These are phyloP conservation scores for Macroglossus sobrinus DNA, from an alignment of 2,113 vertebrate genomes.

Conservation along the genomic window DNA sequence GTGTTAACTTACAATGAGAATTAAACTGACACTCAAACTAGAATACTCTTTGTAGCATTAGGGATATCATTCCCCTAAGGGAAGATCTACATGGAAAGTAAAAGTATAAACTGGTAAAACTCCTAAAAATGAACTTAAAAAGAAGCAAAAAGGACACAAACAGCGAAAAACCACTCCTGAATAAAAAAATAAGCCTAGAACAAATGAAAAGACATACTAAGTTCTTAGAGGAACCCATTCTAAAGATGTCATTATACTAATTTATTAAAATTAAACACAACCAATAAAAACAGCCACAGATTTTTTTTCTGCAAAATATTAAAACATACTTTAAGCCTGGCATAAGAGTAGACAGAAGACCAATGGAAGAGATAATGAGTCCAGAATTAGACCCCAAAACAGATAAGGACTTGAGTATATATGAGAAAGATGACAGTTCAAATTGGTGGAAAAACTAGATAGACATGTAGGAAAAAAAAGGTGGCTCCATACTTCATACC, in stretches of 20 bases:
- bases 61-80: not conserved
- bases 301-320: not conserved
- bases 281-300: not conserved
- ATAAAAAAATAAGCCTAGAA: constrained; percentile 26
- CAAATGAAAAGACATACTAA: not conserved
- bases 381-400: not conserved
- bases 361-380: not conserved
- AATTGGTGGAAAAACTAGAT: not conserved
- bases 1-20: not conserved
- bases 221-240: not conserved
- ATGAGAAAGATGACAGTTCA: not conserved
- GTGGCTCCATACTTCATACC: not conserved
- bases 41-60: not conserved
- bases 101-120: constrained; percentile 13
- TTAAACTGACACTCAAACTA: not conserved
- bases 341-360: not conserved
- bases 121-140: not conserved
- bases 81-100: not conserved
- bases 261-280: constrained; percentile 37
- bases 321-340: not conserved
- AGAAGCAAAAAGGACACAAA: not conserved
- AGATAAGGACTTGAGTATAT: not conserved
- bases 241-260: not conserved
- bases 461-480: not conserved
- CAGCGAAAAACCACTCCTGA: not conserved